Evolutionary conservation across 2,888 invertebrate genomes (phyloP).

Genomic region (Sinopyrophorus schimmeli): DNA sequence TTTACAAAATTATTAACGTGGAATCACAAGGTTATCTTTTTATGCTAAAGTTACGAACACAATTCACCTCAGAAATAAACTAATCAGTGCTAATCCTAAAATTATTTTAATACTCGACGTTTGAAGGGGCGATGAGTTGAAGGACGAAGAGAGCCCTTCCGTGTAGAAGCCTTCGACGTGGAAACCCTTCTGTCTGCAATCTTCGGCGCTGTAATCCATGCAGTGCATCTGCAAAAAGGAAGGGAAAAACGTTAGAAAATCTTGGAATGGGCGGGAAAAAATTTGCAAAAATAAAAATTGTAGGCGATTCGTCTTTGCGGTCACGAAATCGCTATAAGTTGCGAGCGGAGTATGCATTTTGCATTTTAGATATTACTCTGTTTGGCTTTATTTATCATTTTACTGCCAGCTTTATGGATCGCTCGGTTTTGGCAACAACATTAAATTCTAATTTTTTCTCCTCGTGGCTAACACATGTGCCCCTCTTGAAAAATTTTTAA

Average conservation of each 20-base stretch:
- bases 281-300: constrained; percentile 16
- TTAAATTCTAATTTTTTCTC: background rate
- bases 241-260: constrained; percentile 2
- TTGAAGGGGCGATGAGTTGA: no score
- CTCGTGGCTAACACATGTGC: no score
- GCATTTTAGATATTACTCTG: constrained; percentile 17
- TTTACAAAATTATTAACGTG: constrained; percentile 22
- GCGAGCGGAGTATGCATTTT: constrained; percentile 18
- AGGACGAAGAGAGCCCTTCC: constrained; percentile 21
- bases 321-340: constrained; percentile 20
- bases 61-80: constrained; percentile 22
- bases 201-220: constrained; percentile 45
- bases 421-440: constrained; percentile 1
- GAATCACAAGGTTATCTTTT: constrained; percentile 26
- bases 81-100: constrained; percentile 7
- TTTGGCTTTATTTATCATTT: constrained; percentile 20
- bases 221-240: constrained; percentile 48
- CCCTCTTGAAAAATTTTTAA: no score
- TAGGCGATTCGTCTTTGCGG: constrained; percentile 20
- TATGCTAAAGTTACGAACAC: constrained; percentile 7
- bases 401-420: constrained; percentile 11
- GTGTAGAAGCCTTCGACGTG: constrained; percentile 27
- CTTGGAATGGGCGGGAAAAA: constrained; percentile 5
- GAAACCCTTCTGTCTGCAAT: constrained; percentile 42
- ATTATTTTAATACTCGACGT: constrained; percentile 3